Evolutionary conservation across 2,797 vertebrate species (phyloP).

Genomic region (Chaetodon trifasciatus): DNA sequence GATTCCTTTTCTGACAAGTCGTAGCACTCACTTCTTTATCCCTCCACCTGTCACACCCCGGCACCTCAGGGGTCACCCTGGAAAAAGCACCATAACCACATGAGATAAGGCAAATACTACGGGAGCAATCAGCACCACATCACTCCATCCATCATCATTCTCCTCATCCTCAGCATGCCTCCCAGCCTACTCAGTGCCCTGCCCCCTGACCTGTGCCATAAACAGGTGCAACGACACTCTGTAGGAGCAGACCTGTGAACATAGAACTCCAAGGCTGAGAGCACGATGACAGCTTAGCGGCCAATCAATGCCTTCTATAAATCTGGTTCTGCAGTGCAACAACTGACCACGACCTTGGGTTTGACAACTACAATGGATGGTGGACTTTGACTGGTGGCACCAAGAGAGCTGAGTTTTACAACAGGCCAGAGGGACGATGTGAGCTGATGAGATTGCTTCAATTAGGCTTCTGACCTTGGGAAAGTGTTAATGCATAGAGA

Average conservation of each 20-base stretch:
- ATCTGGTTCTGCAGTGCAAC: constrained; percentile 24
- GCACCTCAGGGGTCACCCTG: constrained; percentile 20
- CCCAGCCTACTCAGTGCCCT: constrained; percentile 18
- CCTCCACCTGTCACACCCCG: constrained; percentile 60
- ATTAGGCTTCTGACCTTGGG: constrained; percentile 48
- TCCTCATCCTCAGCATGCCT: constrained; percentile 54
- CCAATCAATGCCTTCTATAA: constrained; percentile 61
- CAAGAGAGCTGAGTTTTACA: constrained; percentile 22
- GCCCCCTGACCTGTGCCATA: constrained; percentile 69
- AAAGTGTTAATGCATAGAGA: constrained; percentile 19
- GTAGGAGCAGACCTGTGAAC: constrained; percentile 56
- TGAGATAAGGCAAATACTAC: constrained; percentile 27
- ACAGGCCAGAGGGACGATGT: constrained; percentile 9
- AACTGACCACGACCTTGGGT: constrained; percentile 46
- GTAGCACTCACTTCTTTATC: constrained; percentile 35
- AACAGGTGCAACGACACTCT: constrained; percentile 62
- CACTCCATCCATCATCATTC: constrained; percentile 41
- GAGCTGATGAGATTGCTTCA: constrained; percentile 34
- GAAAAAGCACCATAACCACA: constrained; percentile 18
- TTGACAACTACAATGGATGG: constrained; percentile 43
- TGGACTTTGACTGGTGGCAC: constrained; percentile 12
- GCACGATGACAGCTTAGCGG: constrained; percentile 61
- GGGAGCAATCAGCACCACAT: constrained; percentile 47
- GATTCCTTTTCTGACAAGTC: constrained; percentile 20
- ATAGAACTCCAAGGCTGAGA: constrained; percentile 43